phyloP scores from a whole-genome alignment of 2,797 vertebrate genomes.

The Pipistrellus nathusii region DNA sequence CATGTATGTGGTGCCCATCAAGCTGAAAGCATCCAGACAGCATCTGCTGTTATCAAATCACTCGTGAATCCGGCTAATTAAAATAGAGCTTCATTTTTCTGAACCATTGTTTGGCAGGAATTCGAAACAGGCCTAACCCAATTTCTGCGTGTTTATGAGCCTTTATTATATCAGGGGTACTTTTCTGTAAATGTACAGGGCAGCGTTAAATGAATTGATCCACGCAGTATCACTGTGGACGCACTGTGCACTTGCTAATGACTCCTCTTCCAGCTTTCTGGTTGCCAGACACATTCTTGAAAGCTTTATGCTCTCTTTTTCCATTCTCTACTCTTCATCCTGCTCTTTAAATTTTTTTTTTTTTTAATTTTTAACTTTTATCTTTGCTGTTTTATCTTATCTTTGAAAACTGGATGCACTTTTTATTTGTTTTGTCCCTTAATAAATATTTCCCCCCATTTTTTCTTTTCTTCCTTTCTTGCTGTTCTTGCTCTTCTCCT shows the following conservation, averaged over 20 bases:
- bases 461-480: not conserved
- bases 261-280: conserved; percentile 91
- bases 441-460: not conserved
- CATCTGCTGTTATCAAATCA: conserved; percentile 94
- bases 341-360: not conserved
- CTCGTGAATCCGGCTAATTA: conserved; percentile 97
- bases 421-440: conserved; percentile 18
- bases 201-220: conserved; percentile 99
- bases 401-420: conserved; percentile 9
- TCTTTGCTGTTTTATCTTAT: conserved; percentile 37
- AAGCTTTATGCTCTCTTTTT: conserved; percentile 80
- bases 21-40: conserved; percentile 94
- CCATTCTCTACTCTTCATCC: conserved; percentile 65
- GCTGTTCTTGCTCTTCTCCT: not conserved
- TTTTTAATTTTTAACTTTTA: not conserved
- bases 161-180: conserved; percentile 99
- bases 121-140: conserved; percentile 95
- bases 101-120: conserved; percentile 97
- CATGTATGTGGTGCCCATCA: conserved; percentile 92
- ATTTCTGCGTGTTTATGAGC: conserved; percentile 99
- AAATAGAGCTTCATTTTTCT: conserved; percentile 99
- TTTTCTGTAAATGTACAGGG: conserved; percentile 98
- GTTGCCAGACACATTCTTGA: conserved; percentile 83
- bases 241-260: conserved; percentile 94
- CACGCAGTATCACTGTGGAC: conserved; percentile 92